phyloP scores from a whole-genome alignment of 1,140 invertebrate genomes.

The Mizuhopecten yessoensis region DNA sequence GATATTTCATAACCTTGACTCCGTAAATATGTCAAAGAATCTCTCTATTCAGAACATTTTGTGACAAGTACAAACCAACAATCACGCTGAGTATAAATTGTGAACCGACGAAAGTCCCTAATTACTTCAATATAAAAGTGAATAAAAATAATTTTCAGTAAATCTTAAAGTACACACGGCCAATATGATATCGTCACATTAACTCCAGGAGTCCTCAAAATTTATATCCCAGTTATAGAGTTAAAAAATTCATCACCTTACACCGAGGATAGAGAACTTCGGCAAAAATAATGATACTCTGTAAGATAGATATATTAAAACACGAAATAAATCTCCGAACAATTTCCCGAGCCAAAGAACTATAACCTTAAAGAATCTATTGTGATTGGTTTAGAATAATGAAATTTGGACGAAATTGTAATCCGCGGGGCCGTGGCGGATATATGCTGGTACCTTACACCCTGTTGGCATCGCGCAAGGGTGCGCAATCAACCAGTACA shows the following conservation, averaged over 20 bases:
- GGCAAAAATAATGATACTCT: neutral
- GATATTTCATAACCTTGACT: neutral
- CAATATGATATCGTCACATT: neutral
- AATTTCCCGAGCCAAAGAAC: no score
- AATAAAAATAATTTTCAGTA: neutral
- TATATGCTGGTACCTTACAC: neutral
- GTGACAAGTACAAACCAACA: neutral
- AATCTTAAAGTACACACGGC: neutral
- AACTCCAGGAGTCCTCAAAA: neutral
- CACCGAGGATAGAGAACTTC: neutral
- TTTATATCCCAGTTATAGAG: neutral
- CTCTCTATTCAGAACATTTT: no score
- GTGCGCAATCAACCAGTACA: constrained; percentile 21
- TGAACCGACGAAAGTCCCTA: neutral
- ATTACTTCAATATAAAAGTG: neutral
- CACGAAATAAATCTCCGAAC: neutral
- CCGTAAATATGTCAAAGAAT: neutral
- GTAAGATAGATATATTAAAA: neutral
- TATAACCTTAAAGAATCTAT: neutral
- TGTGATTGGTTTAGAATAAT: neutral
- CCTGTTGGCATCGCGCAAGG: neutral
- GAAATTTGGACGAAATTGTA: neutral
- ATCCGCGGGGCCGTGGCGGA: neutral
- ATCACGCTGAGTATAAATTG: neutral
- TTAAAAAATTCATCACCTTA: neutral